Base-by-base conservation (phyloP, 2,797 vertebrate species). In the Lagocephalus sceleratus region DNA sequence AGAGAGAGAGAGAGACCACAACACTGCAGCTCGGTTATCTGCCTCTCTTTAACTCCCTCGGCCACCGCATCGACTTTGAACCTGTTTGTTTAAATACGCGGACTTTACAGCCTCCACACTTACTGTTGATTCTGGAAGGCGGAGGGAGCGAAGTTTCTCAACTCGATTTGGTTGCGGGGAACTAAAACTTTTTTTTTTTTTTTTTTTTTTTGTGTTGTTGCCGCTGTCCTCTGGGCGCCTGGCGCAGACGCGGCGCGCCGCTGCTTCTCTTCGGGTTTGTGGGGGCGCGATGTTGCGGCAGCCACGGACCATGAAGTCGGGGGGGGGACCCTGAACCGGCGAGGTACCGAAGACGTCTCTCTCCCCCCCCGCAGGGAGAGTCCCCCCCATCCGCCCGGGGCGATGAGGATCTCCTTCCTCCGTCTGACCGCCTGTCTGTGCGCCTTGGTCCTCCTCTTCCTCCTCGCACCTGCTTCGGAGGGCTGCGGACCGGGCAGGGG, bases 401-500 rank as follows among this genome's bases (percentile, higher is more conserved):
- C 87, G 87, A 92, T 94, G 92, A 88, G 91, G 89, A 73, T 92
- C 90, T 73, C 89, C 79, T 91, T 91, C 84, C 79, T 92, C 76
- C 84, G 90, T 82, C 87, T 92, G 86, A 89, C 88, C 88, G 85
- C 88, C 90, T 92, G 82, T 81, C 82, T 87, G 83, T 85, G 90
- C 77, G 88, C 91, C 88, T 88, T 85, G 81, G 81, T 94, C 78
- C 88, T 93, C 85, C 84, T 93, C 76, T 88, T 93, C 84, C 84
- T 93, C 76, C 84, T 92, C 82, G 85, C 92, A 90, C 92, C 94
- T 83, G 92, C 87, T 74, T 90, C 91, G 78, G 89, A 93, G 84
- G 91, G 92, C 87, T 98, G 96, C 87, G 96, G 96, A 79, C 96
- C 96, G 89, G 96, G 96, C 87, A 92, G 94, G 86, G 95, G 95